Evolutionary conservation across 2,797 vertebrate genomes (phyloP), one percentile per base, ranked within the genome.

Genomic region (Sparus aurata): DNA sequence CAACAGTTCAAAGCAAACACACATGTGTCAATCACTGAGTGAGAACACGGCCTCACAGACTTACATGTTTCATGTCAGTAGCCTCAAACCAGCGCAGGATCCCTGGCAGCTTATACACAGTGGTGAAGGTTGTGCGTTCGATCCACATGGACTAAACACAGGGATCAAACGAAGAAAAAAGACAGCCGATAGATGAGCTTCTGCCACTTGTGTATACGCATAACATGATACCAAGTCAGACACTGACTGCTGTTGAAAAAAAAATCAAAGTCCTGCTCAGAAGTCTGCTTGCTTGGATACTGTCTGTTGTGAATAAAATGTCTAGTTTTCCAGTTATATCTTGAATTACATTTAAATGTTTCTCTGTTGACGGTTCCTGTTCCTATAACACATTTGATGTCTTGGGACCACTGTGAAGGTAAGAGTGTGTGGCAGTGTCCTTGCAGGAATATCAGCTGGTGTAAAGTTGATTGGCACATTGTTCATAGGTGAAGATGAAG

Each of bases 71-170:
- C 87, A 95, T 95, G 74, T 95, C 95, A 12, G 93, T 92, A 17
- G 97, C 97, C 82, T 99, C 98, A 74, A 99, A 99, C 98, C 98
- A 99, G 79, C 98, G 96, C 82, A 99, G 95, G 90, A 99, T 99
- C 43, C 98, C 98, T 0, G 98, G 98, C 1, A 99, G 95, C 85
- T 98, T 99, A 86, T 99, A 99, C 0, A 96, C 96, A 0, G 96
- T 99, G 75, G 94, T 77, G 89, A 98, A 99, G 5, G 98, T 98
- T 12, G 98, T 97, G 38, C 98, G 97, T 79, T 99, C 98, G 53
- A 99, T 98, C 98, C 98, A 99, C 98, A 99, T 99, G 0, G 98
- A 99, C 98, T 99, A 23, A 69, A 20, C 1, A 43, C 53, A 79
- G 41, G 41, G 9, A 41, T 7, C 20, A 0, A 75, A 61, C 50